These are phyloP conservation scores for Melipona quadrifasciata DNA, from an alignment of 1,140 invertebrate species.

Conservation along the genomic window DNA sequence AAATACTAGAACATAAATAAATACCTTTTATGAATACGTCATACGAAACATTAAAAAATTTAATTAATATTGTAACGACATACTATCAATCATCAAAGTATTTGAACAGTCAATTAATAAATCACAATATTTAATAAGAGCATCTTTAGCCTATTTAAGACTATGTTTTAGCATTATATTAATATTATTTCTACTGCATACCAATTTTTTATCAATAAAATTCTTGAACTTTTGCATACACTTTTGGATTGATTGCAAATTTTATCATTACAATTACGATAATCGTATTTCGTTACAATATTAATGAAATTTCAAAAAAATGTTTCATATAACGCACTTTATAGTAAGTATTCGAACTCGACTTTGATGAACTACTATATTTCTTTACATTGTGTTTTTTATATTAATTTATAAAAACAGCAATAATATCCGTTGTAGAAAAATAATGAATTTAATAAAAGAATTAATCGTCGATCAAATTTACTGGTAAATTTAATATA, in stretches of 20 bases:
- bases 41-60: neutral
- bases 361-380: neutral
- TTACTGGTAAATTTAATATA: neutral
- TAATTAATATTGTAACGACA: neutral
- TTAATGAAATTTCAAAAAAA: neutral
- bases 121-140: too few species aligned
- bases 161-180: too few species aligned
- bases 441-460: neutral
- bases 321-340: neutral
- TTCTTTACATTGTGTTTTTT: neutral
- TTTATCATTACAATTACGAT: neutral
- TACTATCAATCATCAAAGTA: too few species aligned
- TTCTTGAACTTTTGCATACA: too few species aligned
- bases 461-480: neutral
- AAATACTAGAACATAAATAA: neutral
- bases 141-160: too few species aligned
- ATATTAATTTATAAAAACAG: neutral
- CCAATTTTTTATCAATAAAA: too few species aligned
- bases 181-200: too few species aligned
- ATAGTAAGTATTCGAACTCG: neutral
- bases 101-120: too few species aligned
- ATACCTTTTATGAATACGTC: neutral
- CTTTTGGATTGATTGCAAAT: neutral
- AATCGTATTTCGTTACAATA: neutral
- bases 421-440: neutral